Evolutionary conservation across 2,888 invertebrate genomes (phyloP).

Genomic region (Andrena praecox): DNA sequence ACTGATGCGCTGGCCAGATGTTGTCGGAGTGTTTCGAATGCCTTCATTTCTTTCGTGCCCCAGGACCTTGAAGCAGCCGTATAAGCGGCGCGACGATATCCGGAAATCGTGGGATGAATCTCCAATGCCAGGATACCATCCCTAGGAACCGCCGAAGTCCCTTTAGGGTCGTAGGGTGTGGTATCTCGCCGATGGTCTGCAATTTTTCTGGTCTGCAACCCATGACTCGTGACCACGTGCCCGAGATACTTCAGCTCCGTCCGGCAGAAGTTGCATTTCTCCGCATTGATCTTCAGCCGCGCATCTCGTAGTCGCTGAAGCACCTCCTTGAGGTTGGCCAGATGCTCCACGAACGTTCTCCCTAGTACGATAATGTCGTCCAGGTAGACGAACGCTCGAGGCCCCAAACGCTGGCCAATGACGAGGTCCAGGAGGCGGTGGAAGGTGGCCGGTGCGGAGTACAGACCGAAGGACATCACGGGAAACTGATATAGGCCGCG

Average conservation of each 20-base stretch:
- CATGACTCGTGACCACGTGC: neutral
- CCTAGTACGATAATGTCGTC: slow-evolving; percentile 38
- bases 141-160: slow-evolving; percentile 3
- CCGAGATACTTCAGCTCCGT: neutral
- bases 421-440: slow-evolving; percentile 20
- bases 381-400: slow-evolving; percentile 1
- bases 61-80: neutral
- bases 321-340: slow-evolving; percentile 40
- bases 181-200: neutral
- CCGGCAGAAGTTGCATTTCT: slow-evolving; percentile 1
- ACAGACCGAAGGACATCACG: slow-evolving; percentile 74
- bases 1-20: neutral
- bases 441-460: slow-evolving; percentile 55
- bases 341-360: slow-evolving; percentile 8
- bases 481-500: slow-evolving; percentile 69
- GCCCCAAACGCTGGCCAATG: slow-evolving; percentile 11
- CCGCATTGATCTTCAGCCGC: neutral
- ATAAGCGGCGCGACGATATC: neutral
- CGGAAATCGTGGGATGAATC: neutral
- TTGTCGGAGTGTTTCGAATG: neutral
- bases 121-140: neutral
- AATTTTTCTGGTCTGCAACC: neutral
- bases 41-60: neutral
- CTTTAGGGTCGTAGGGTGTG: neutral
- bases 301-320: neutral